These are phyloP conservation scores for Cyaniris semiargus DNA, from an alignment of 2,888 invertebrate species.

Conservation along the genomic window DNA sequence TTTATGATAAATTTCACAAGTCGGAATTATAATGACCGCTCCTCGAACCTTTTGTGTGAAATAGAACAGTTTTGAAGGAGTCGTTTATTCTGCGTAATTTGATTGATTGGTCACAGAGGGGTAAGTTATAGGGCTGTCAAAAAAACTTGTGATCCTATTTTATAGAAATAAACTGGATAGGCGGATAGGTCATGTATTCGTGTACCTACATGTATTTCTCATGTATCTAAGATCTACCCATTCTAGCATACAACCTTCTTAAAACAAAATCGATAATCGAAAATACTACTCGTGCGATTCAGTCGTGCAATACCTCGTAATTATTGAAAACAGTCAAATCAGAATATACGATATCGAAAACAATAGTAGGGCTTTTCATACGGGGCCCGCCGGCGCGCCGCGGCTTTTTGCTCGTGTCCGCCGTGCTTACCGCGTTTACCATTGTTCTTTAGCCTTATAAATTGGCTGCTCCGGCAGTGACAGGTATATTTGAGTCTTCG, in stretches of 20 bases:
- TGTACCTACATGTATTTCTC: not conserved
- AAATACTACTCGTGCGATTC: not conserved
- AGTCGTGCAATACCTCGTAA: not conserved
- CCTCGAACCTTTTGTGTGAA: slow-evolving; percentile 25
- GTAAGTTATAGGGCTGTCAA: slow-evolving; percentile 11
- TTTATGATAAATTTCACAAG: slow-evolving; percentile 28
- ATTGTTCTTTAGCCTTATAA: slow-evolving; percentile 76
- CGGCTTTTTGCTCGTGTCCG: slow-evolving; percentile 73
- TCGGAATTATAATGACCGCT: slow-evolving; percentile 17
- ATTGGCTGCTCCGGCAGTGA: slow-evolving; percentile 74
- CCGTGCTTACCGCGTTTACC: slow-evolving; percentile 78
- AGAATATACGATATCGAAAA: slow-evolving; percentile 40
- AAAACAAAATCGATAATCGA: not conserved
- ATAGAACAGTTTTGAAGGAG: slow-evolving; percentile 17
- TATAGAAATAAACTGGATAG: not conserved
- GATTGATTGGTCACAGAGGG: slow-evolving; percentile 8
- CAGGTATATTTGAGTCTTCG: slow-evolving; percentile 80
- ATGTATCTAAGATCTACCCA: not conserved
- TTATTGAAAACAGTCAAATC: slow-evolving; percentile 14
- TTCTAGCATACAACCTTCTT: not conserved
- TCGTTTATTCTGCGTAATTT: slow-evolving; percentile 6
- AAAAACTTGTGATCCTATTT: not conserved
- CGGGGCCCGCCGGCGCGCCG: slow-evolving; percentile 47
- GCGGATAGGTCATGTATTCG: not conserved
- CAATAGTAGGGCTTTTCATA: slow-evolving; percentile 46